Evolutionary conservation across 2,888 invertebrate species (phyloP).

Genomic region (Cyclophora punctaria): DNA sequence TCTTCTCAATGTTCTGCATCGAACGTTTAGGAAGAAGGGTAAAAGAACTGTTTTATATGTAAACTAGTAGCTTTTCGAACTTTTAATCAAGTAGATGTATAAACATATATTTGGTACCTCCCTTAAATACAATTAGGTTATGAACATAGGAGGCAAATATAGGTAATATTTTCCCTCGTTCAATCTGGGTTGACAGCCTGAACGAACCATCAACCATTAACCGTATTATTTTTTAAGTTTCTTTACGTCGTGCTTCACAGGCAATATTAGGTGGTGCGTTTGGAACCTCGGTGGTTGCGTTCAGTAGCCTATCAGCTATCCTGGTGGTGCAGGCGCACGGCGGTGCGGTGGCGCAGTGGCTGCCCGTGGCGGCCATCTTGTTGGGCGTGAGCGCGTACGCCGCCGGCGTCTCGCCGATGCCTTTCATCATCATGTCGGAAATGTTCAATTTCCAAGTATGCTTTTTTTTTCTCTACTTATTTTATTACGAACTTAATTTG

Average conservation of each 20-base stretch:
- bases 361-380: constrained; percentile 28
- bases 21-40: constrained; percentile 27
- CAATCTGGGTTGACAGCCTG: no score
- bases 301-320: constrained; percentile 22
- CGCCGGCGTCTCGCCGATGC: constrained; percentile 30
- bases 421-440: constrained; percentile 38
- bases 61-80: no score
- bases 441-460: constrained; percentile 39
- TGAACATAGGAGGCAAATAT: no score
- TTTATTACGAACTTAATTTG: no score
- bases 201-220: no score
- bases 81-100: no score
- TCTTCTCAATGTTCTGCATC: constrained; percentile 22
- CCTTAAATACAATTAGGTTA: no score
- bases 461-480: no score
- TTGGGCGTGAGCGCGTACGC: constrained; percentile 27
- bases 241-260: constrained; percentile 12
- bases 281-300: constrained; percentile 17
- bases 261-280: constrained; percentile 21
- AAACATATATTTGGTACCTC: no score
- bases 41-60: not conserved
- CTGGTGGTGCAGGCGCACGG: constrained; percentile 23
- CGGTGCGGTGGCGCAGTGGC: constrained; percentile 25
- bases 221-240: no score
- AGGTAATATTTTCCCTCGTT: no score